Conservation (phyloP, 2,113 vertebrate genomes). For the Lasiurus borealis region DNA sequence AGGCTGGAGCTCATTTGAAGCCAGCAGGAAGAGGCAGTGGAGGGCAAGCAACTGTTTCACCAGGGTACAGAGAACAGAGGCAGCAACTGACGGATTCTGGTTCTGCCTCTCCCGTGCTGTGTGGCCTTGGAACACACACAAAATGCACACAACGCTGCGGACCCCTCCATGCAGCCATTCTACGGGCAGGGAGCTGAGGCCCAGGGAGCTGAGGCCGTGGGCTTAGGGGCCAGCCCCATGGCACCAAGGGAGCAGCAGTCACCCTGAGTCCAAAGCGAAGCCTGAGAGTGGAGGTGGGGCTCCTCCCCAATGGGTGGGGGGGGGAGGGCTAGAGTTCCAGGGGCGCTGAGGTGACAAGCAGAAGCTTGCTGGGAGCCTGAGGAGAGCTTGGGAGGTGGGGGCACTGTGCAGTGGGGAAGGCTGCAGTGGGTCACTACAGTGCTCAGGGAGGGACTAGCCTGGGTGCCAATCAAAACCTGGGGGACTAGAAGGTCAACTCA, state of each 20-base stretch:
- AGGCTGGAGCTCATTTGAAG: not conserved
- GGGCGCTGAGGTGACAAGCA: not conserved
- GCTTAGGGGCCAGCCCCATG: not conserved
- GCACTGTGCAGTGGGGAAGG: not conserved
- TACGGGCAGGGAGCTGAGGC: not conserved
- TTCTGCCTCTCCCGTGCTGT: not conserved
- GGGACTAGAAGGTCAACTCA: not conserved
- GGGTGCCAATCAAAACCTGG: not conserved
- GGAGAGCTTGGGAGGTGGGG: not conserved
- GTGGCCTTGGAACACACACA: slow-evolving; percentile 15
- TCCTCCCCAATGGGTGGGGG: not conserved
- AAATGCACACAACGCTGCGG: not conserved
- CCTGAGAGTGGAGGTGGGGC: not conserved
- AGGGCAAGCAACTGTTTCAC: not conserved
- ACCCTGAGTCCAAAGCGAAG: not conserved
- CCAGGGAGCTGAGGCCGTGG: not conserved
- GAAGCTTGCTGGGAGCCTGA: not conserved
- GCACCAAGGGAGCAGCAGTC: not conserved
- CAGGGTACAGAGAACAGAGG: slow-evolving; percentile 20
- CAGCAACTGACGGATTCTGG: not conserved
- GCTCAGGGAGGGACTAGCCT: not conserved
- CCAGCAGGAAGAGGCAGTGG: slow-evolving; percentile 52
- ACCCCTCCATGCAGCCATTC: not conserved
- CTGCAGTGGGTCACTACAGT: not conserved
- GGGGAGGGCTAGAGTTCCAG: not conserved